Conservation (phyloP, 2,888 invertebrate genomes). For the Gandaritis pyraliata region DNA sequence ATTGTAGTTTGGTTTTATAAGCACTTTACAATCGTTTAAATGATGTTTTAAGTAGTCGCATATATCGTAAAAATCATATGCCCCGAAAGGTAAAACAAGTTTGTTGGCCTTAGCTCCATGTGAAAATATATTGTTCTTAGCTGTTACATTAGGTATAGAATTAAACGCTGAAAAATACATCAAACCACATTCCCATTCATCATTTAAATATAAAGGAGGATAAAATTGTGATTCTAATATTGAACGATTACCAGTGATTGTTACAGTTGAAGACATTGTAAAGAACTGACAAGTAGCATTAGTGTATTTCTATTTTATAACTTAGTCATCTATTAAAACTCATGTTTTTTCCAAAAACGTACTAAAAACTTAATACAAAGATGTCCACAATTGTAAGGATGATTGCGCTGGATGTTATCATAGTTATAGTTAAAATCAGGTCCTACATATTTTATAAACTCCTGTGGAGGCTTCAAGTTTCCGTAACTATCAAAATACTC, state of each 20-base stretch:
- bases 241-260: not conserved
- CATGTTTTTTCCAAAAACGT: slow-evolving; percentile 4
- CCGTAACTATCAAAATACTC: slow-evolving; percentile 29
- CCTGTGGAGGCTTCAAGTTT: slow-evolving; percentile 16
- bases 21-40: not conserved
- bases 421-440: slow-evolving; percentile 6
- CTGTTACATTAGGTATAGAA: slow-evolving; percentile 5
- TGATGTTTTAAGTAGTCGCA: not conserved
- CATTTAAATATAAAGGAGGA: not conserved
- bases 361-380: slow-evolving; percentile 12
- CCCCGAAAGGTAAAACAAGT: not conserved
- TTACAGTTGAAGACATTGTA: slow-evolving; percentile 1
- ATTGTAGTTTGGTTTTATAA: slow-evolving; percentile 9
- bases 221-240: slow-evolving; percentile 1
- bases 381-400: slow-evolving; percentile 20
- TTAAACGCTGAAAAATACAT: slow-evolving; percentile 1
- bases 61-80: slow-evolving; percentile 9
- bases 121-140: slow-evolving; percentile 3
- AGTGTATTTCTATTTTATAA: no score
- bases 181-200: slow-evolving; percentile 10
- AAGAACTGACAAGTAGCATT: not conserved
- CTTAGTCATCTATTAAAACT: no score
- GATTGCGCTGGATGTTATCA: not conserved
- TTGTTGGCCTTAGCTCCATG: not conserved
- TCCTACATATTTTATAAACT: slow-evolving; percentile 6